Base-by-base conservation (phyloP, 2,888 invertebrate genomes). In the Xanthorhoe spadicearia region DNA sequence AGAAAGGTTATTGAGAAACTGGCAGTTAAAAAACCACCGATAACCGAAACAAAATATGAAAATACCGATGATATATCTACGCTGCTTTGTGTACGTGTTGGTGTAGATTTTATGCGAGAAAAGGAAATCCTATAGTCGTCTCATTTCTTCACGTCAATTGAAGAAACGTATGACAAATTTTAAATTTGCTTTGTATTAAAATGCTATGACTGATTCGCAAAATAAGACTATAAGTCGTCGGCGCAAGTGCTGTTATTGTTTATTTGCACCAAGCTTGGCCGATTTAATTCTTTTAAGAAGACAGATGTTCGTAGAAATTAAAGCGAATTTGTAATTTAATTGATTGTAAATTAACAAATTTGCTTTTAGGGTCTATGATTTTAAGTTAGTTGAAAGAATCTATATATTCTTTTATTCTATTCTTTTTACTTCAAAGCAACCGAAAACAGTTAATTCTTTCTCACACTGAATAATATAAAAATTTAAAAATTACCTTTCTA, bases 211-310 rank as follows among this genome's bases (percentile, higher is more conserved):
- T 68, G 68, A 68, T 61, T 61, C 38, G 57, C 64, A 35, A 56
- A 61, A 49, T 28, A 49, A 55, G 65, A 68, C 61, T 64, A 54
- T 69, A 66, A 72, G 61, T 69, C 53, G 17, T 66, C 59, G 43
- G 35, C 56, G 53, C 69, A 70, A 70, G 68, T 64, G 52, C 43
- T 64, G 61, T 9, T 52, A 48, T 46, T 61, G 57, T 56, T 63
- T 66, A 59, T 56, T 66, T 62, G 69, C 68, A 63, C 60, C 50
- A 19, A 60, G 69, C 73, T 74, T 73, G 60, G 66, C 66, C 54
- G 55, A 64, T 60, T 70, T 32, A 32, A 4, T 0, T 67, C 48
- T 8, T 13, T 17, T 48, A 5, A 48, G 7, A 15, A 15, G 17
- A 48, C 13, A 15, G 7, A 48, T 48, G 15, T 8, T 48, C 7